Evolutionary conservation across 2,113 vertebrate species (phyloP).

Genomic region (Mesoclemmys tuberculata): DNA sequence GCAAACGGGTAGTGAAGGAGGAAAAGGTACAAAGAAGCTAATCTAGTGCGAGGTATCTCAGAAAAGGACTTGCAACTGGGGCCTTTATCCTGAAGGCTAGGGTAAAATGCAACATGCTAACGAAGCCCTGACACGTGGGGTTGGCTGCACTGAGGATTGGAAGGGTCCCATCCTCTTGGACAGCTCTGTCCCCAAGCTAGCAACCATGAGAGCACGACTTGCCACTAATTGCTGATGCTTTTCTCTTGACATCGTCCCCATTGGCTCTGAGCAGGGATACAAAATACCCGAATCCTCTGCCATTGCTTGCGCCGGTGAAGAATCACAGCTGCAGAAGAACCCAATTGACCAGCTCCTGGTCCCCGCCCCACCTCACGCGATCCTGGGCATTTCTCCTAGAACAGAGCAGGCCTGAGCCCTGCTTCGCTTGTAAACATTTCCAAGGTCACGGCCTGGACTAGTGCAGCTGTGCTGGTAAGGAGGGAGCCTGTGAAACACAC

Average conservation of each 20-base stretch:
- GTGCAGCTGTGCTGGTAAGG: background rate
- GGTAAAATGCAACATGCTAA: background rate
- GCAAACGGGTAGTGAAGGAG: background rate
- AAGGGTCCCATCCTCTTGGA: background rate
- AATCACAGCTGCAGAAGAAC: background rate
- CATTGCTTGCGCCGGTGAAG: background rate
- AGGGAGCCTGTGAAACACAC: rapidly evolving
- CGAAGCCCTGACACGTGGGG: background rate
- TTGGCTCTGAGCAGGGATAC: background rate
- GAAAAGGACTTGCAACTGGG: rapidly evolving
- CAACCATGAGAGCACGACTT: background rate
- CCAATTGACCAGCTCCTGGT: background rate
- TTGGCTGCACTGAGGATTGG: background rate
- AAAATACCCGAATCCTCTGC: background rate
- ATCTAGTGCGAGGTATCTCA: background rate
- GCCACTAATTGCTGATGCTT: background rate
- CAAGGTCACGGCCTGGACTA: background rate
- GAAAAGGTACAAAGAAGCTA: conserved; percentile 17
- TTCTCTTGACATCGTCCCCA: background rate
- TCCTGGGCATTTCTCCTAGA: background rate
- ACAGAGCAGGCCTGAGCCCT: background rate
- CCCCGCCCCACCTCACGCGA: background rate
- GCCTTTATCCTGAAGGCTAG: background rate
- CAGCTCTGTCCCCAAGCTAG: background rate
- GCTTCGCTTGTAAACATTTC: background rate